Evolutionary conservation across 2,888 invertebrate species (phyloP).

Genomic region (Nephrotoma flavescens): DNA sequence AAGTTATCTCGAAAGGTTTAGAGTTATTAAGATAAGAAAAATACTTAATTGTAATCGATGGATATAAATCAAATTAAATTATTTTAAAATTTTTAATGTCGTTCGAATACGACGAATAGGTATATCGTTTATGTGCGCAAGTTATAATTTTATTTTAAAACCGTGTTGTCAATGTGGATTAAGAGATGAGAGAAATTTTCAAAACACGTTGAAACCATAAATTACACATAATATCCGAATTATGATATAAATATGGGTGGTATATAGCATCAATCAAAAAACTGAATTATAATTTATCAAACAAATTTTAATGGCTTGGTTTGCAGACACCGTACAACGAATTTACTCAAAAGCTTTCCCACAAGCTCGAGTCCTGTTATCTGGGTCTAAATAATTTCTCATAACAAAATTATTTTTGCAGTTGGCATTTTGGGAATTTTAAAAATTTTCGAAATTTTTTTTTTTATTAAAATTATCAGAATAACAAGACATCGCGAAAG

Average conservation of each 20-base stretch:
- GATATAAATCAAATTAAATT: conserved; percentile 4
- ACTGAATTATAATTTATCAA: neutral
- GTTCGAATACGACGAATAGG: neutral
- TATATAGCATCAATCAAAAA: neutral
- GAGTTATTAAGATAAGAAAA: conserved; percentile 5
- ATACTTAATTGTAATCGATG: conserved; percentile 6
- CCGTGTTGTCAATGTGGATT: neutral
- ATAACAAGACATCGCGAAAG: neutral
- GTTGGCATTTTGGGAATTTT: neutral
- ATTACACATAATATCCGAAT: neutral
- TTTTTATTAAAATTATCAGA: neutral
- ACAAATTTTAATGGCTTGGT: neutral
- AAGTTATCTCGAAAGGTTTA: conserved; percentile 3
- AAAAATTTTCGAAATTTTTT: neutral
- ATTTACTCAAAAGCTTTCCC: neutral
- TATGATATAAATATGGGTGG: neutral
- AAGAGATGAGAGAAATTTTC: neutral
- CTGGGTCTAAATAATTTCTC: neutral
- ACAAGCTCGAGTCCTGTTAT: neutral
- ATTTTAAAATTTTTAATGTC: neutral
- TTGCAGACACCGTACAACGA: neutral
- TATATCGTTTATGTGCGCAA: neutral
- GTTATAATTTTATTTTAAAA: neutral
- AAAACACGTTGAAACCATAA: neutral
- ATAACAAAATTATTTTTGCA: neutral